These are phyloP conservation scores for Yasuhikotakia modesta DNA, from an alignment of 2,797 vertebrate species.

Conservation along the genomic window DNA sequence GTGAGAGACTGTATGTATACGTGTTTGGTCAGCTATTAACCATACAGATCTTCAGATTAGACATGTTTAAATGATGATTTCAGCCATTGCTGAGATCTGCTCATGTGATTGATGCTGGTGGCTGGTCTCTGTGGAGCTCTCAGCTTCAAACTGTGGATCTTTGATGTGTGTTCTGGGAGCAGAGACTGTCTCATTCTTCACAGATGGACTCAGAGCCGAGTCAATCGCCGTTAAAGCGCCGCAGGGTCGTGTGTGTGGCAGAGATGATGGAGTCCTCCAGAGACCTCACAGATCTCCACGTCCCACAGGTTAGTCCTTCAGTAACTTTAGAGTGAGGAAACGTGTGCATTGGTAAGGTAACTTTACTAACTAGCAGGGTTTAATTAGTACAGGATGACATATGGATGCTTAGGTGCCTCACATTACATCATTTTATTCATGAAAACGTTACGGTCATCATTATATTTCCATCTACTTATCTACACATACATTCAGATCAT, in stretches of 20 bases:
- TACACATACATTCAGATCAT: too few species aligned
- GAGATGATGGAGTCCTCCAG: too few species aligned
- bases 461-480: too few species aligned
- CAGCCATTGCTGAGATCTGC: conserved; percentile 25
- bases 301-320: too few species aligned
- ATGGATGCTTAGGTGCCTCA: too few species aligned
- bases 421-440: too few species aligned
- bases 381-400: too few species aligned
- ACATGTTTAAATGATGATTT: neutral
- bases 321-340: neutral
- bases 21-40: too few species aligned
- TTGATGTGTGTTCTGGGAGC: conserved; percentile 30
- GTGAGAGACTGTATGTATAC: too few species aligned
- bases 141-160: conserved; percentile 28
- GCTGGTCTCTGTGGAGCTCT: conserved; percentile 29
- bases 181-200: conserved; percentile 32
- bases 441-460: too few species aligned
- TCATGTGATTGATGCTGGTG: conserved; percentile 30
- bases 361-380: too few species aligned
- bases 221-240: conserved; percentile 33
- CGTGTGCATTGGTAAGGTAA: too few species aligned
- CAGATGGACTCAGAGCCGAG: conserved; percentile 26
- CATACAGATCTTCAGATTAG: conserved; percentile 4
- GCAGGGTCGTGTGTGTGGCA: neutral
- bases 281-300: neutral